phyloP scores from a whole-genome alignment of 2,888 invertebrate species.

The Cataglyphis albicans region DNA sequence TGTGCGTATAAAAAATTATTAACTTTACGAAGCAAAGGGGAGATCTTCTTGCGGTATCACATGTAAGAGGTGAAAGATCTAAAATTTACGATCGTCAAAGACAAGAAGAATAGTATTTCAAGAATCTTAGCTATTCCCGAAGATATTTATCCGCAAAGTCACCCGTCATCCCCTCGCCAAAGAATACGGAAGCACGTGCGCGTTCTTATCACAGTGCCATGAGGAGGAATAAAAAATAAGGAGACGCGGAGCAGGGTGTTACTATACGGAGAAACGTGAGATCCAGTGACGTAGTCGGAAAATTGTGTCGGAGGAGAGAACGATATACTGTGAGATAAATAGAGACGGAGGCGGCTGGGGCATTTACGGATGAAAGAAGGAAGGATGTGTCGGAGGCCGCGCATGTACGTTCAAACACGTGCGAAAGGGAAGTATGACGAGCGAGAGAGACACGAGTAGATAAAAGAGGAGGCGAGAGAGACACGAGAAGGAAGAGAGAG shows the following conservation, averaged over 20 bases:
- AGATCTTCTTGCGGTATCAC: background rate
- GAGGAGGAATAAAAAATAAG: constrained; percentile 70
- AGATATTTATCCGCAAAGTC: constrained; percentile 50
- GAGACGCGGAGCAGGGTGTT: constrained; percentile 47
- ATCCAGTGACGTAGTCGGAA: constrained; percentile 64
- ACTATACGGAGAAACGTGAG: constrained; percentile 62
- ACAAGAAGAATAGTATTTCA: constrained; percentile 33
- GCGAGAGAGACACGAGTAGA: constrained; percentile 34
- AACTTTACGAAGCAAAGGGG: background rate
- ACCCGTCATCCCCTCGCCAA: constrained; percentile 50
- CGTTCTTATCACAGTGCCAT: constrained; percentile 78
- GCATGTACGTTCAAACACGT: constrained; percentile 41
- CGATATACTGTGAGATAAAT: constrained; percentile 36
- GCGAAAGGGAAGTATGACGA: constrained; percentile 30
- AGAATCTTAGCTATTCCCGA: constrained; percentile 57
- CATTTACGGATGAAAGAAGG: constrained; percentile 52
- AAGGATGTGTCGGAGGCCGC: constrained; percentile 26
- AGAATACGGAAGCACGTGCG: constrained; percentile 77
- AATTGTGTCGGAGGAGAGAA: constrained; percentile 54
- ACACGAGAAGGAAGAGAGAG: constrained; percentile 41
- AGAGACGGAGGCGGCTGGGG: constrained; percentile 46
- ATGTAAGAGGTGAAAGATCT: background rate
- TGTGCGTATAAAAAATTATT: background rate
- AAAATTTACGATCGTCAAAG: background rate
- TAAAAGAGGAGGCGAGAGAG: constrained; percentile 41